Evolutionary conservation across 92 coral and sea anemone genomes (phyloP).

Genomic region (Virgularia gustaviana): DNA sequence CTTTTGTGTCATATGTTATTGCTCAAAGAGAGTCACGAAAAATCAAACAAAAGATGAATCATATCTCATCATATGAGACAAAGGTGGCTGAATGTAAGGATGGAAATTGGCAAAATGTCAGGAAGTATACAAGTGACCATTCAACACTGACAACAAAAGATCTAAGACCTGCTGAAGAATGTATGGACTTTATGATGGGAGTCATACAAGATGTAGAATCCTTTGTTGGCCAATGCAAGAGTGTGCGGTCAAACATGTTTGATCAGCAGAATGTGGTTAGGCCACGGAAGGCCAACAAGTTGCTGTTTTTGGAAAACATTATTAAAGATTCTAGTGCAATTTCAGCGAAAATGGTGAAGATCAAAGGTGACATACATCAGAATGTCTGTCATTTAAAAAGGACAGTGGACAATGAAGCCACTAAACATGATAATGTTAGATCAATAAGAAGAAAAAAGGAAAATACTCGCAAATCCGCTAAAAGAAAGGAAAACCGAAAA

Average conservation of each 20-base stretch:
- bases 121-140: slow-evolving; percentile 18
- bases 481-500: slow-evolving; percentile 28
- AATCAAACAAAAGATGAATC: slow-evolving; percentile 36
- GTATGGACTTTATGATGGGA: slow-evolving; percentile 33
- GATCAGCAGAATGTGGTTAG: slow-evolving; percentile 27
- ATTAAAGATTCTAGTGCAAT: slow-evolving; percentile 22
- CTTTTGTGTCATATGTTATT: slow-evolving; percentile 39
- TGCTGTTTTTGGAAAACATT: slow-evolving; percentile 37
- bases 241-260: slow-evolving; percentile 25
- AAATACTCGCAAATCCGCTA: slow-evolving; percentile 29
- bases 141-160: slow-evolving; percentile 36
- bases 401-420: slow-evolving; percentile 42
- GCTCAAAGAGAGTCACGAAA: slow-evolving; percentile 43
- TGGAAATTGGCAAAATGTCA: slow-evolving; percentile 50
- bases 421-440: slow-evolving; percentile 30
- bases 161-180: slow-evolving; percentile 38
- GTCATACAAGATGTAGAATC: slow-evolving; percentile 23
- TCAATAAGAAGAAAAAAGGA: slow-evolving; percentile 37
- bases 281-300: slow-evolving; percentile 46
- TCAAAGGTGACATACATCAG: slow-evolving; percentile 32
- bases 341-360: slow-evolving; percentile 38
- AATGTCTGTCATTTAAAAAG: slow-evolving; percentile 39
- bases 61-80: slow-evolving; percentile 28
- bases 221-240: slow-evolving; percentile 28
- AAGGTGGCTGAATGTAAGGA: slow-evolving; percentile 42